phyloP scores from a whole-genome alignment of 1,140 invertebrate genomes.

The Drosophila fuyamai region DNA sequence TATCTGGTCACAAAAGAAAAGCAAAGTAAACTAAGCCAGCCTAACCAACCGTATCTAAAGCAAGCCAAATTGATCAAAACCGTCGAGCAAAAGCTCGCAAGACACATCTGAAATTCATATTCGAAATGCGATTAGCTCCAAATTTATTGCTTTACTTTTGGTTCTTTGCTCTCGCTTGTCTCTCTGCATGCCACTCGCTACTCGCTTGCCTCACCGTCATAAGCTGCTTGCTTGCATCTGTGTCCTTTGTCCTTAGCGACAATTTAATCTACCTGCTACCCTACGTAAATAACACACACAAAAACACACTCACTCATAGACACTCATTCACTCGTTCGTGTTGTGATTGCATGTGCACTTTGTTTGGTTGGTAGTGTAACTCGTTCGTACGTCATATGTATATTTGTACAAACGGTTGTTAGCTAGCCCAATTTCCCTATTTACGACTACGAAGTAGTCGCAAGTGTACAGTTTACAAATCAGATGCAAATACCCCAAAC shows the following conservation, averaged over 20 bases:
- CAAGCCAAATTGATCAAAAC: slow-evolving; percentile 2
- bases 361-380: slow-evolving; percentile 45
- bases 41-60: slow-evolving; percentile 5
- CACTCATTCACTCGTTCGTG: slow-evolving; percentile 15
- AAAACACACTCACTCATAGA: slow-evolving; percentile 8
- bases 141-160: slow-evolving; percentile 60
- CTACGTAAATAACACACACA: slow-evolving; percentile 2
- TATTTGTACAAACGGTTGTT: slow-evolving; percentile 50
- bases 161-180: slow-evolving; percentile 62
- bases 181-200: slow-evolving; percentile 41
- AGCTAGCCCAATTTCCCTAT: slow-evolving; percentile 25
- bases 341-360: slow-evolving; percentile 35
- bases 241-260: slow-evolving; percentile 14
- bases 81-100: slow-evolving; percentile 4
- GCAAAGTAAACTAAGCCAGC: slow-evolving; percentile 10
- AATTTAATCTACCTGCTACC: slow-evolving; percentile 32
- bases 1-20: slow-evolving; percentile 27
- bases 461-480: slow-evolving; percentile 36
- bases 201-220: slow-evolving; percentile 10
- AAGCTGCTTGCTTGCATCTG: slow-evolving; percentile 18
- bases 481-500: slow-evolving; percentile 22
- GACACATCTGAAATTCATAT: slow-evolving; percentile 51
- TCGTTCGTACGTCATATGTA: slow-evolving; percentile 27
- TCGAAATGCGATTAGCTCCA: slow-evolving; percentile 44
- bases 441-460: slow-evolving; percentile 10